Base-by-base conservation (phyloP, 2,797 vertebrate genomes). In the Pteropus rufus region DNA sequence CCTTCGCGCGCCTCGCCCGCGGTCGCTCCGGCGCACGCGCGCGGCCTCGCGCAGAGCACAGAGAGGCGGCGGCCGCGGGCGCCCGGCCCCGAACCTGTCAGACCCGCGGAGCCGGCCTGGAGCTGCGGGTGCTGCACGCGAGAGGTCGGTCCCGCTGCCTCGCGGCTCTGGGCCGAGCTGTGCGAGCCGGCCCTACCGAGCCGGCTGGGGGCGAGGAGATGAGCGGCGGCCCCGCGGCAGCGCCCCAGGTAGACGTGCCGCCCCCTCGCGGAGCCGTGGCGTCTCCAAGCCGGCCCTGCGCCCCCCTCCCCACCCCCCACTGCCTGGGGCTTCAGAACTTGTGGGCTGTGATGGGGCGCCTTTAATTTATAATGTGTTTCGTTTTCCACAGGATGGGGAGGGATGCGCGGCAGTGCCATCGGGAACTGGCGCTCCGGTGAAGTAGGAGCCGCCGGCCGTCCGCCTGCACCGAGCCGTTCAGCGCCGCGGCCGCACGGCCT, bases 11-110 rank as follows among this genome's bases (percentile, higher is more conserved):
- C 89, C 80, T 70, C 36, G 41, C 86, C 94, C 15, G 11, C 82
- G 18, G 81, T 69, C 2, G 87, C 96, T 93, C 18, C 54, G 54
- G 96, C 97, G 97, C 97, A 97, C 93, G 97, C 96, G 96, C 96
- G 95, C 93, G 75, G 95, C 72, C 87, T 76, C 60, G 96, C 62
- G 90, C 95, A 54, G 92, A 95, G 96, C 88, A 70, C 69, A 70
- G 94, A 86, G 94, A 64, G 81, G 75, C 49, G 89, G 82, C 3
- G 54, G 93, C 76, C 5, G 10, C 21, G 19, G 39, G 87, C 80
- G 46, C n/a, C 26, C 0, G 44, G 81, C 60, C 82, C 10, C 24
- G 39, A 49, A 94, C 81, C 96, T 95, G 97, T 96, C 96, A 95
- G 95, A 91, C 80, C 60, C 64, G 34, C 39, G 62, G 8, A 91